These are phyloP conservation scores for Proterorhinus semilunaris DNA, from an alignment of 2,113 vertebrate species.

Conservation along the genomic window DNA sequence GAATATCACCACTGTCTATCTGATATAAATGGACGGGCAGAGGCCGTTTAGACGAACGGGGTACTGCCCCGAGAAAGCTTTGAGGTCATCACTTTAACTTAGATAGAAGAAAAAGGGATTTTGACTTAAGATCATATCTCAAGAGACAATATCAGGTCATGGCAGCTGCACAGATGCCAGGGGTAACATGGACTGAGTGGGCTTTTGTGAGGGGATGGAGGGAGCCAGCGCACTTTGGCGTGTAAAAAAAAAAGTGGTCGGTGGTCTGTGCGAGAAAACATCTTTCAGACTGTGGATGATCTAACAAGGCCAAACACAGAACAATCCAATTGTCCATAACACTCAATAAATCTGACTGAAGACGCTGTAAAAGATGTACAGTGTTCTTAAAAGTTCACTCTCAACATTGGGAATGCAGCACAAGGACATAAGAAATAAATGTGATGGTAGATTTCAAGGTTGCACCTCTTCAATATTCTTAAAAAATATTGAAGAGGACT, in stretches of 20 bases:
- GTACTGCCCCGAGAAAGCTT: conserved; percentile 28
- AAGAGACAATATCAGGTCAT: conserved; percentile 49
- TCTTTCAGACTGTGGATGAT: not conserved
- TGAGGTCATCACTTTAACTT: conserved; percentile 58
- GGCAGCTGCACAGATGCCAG: conserved; percentile 14
- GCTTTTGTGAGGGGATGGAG: not conserved
- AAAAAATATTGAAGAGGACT: not conserved
- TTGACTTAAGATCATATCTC: conserved; percentile 52
- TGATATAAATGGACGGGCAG: conserved; percentile 52
- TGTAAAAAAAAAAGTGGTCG: not conserved
- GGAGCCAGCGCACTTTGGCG: conserved; percentile 1
- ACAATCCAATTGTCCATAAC: not conserved
- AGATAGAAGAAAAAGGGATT: conserved; percentile 28
- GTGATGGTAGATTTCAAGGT: not conserved
- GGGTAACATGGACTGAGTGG: conserved; percentile 1
- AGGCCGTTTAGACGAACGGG: conserved; percentile 17
- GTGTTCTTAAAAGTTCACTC: not conserved
- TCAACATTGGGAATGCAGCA: conserved; percentile 8
- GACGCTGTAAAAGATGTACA: not conserved
- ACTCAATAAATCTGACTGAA: not conserved
- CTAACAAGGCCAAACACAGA: not conserved
- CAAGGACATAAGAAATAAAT: not conserved
- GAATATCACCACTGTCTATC: conserved; percentile 59
- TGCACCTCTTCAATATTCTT: not conserved
- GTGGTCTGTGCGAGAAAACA: not conserved